A percentile compares a stretch with the other conserved stretches of the same genome.
Conservation (phyloP, 2,797 vertebrate genomes). For the Fratercula arctica region DNA sequence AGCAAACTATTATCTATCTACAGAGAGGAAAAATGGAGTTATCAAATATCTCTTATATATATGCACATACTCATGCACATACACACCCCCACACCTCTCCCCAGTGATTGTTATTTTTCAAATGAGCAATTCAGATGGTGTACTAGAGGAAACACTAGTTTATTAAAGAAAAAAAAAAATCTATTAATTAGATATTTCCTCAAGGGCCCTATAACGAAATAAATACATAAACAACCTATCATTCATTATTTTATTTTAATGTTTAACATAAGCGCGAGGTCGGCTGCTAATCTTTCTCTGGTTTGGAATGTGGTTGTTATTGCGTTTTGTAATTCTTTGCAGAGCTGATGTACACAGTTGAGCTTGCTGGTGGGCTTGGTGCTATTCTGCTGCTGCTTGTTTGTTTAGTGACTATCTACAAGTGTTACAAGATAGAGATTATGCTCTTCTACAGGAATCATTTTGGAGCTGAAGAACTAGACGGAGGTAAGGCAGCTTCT, state of each 20-base stretch:
- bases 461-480: constrained; percentile 95
- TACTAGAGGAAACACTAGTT: neutral
- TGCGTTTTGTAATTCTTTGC: constrained; percentile 72
- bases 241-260: neutral
- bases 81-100: neutral
- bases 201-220: neutral
- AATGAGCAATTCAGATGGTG: neutral
- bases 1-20: neutral
- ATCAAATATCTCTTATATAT: neutral
- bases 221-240: neutral
- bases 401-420: constrained; percentile 95
- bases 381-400: constrained; percentile 95
- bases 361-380: constrained; percentile 96
- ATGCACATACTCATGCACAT: neutral
- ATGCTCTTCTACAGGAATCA: constrained; percentile 98
- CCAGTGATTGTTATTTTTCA: neutral
- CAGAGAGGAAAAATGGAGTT: neutral
- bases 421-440: constrained; percentile 98
- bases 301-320: constrained; percentile 40
- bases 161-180: neutral
- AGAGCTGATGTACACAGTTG: constrained; percentile 98
- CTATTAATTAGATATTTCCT: neutral
- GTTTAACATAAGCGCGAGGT: neutral
- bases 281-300: neutral
- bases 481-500: constrained; percentile 87